Evolutionary conservation across 2,113 vertebrate species (phyloP), one percentile per base, ranked within the genome.

Genomic region (Menidia beryllina): DNA sequence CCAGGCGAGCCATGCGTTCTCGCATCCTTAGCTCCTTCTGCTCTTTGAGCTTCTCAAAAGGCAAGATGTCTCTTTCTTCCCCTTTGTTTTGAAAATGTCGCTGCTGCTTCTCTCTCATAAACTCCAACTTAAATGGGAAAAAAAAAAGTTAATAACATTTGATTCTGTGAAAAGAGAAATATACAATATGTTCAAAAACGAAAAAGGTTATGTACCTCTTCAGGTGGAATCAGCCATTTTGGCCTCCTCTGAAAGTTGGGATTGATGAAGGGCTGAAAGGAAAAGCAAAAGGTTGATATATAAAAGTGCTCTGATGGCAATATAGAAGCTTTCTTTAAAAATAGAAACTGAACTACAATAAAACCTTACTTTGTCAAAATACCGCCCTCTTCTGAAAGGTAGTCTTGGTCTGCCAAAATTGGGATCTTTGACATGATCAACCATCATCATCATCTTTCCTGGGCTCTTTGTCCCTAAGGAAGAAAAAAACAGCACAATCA

Each of bases 11-110:
- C 82, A 97, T 93, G 54, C 96, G 95, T 81, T 98, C 96, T 66
- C 94, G 93, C 92, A 96, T 92, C 49, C 95, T 93, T 75, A 98
- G 97, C 75, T 98, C 96, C 91, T 98, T 99, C 94, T 98, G 97
- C 79, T 98, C 96, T 92, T 98, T 99, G 93, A 99, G 97, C 90
- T 98, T 97, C 87, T 98, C 96, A 93, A 99, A 99, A 57, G 98
- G 96, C 60, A 99, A 86, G 85, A 99, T 97, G 84, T 96, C 95
- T 23, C 94, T 94, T 61, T 90, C 92, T 60, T 93, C 94, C 52
- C 91, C 95, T 83, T 95, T 96, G 75, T 94, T 94, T 68, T 77
- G 72, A 76, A 95, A 94, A 82, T 93, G 86, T 63, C 93, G 93
- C 60, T 90, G 93, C 60, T 90, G 95, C 88, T 94, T 95, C 77